Conservation (phyloP, 2,888 invertebrate genomes). For the Lissocephala sabroskyi region DNA sequence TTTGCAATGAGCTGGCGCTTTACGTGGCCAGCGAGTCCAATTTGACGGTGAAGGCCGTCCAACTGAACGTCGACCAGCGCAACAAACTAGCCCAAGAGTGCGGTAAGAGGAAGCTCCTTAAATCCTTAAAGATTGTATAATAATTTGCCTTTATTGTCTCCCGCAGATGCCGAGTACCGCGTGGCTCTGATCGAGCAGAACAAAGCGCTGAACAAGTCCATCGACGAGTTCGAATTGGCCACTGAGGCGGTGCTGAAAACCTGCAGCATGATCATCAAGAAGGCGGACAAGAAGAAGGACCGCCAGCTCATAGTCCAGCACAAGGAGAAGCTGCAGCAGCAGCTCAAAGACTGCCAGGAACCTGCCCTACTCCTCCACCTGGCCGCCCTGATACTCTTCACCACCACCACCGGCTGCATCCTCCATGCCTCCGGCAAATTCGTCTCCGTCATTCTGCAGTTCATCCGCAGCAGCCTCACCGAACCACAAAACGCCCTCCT, state of each 20-base stretch:
- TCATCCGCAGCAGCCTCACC: conserved; percentile 80
- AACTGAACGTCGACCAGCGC: conserved; percentile 78
- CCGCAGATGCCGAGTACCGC: conserved; percentile 78
- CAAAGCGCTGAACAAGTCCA: conserved; percentile 78
- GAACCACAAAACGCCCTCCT: conserved; percentile 79
- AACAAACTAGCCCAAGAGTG: conserved; percentile 80
- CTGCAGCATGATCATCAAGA: conserved; percentile 87
- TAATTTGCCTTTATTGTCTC: background rate
- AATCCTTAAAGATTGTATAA: background rate
- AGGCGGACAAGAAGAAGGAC: conserved; percentile 92
- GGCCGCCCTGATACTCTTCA: conserved; percentile 84
- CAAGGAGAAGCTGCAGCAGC: conserved; percentile 85
- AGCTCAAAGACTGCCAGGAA: conserved; percentile 83
- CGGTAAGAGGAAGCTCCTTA: conserved; percentile 36
- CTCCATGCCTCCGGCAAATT: conserved; percentile 95
- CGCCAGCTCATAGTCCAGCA: conserved; percentile 84
- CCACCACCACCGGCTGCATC: conserved; percentile 84
- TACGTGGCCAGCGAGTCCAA: conserved; percentile 85
- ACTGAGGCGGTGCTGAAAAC: conserved; percentile 81
- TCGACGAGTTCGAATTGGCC: conserved; percentile 86
- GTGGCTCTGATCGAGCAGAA: conserved; percentile 79
- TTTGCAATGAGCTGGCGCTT: conserved; percentile 83
- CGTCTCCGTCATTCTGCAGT: conserved; percentile 85
- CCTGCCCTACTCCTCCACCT: conserved; percentile 86
- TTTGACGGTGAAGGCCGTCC: conserved; percentile 74